phyloP scores from a whole-genome alignment of 2,113 vertebrate genomes.

The Daphoenositta chrysoptera region DNA sequence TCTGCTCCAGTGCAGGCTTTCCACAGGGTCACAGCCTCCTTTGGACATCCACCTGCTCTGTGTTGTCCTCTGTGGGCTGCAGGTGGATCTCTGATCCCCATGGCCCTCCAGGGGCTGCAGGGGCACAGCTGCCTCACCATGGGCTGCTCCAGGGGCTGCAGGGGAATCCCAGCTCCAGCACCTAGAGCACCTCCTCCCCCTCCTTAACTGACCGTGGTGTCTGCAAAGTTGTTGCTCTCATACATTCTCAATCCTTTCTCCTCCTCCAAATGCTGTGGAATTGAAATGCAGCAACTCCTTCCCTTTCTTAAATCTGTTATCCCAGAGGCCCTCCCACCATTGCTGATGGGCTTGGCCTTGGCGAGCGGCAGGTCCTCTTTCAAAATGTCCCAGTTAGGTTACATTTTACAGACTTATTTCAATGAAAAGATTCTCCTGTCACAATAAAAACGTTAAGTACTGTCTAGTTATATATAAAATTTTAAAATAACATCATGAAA shows the following conservation, averaged over 20 bases:
- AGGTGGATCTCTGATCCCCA: background rate
- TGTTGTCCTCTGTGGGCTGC: background rate
- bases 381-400: background rate
- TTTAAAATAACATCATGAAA: background rate
- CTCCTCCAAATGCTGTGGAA: background rate
- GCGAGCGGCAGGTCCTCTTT: fast-evolving
- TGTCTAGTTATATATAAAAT: background rate
- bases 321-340: background rate
- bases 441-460: background rate
- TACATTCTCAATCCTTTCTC: background rate
- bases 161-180: fast-evolving
- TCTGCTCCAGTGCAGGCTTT: background rate
- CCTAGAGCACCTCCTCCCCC: background rate
- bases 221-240: background rate
- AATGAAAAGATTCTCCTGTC: background rate
- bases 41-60: background rate
- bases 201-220: background rate
- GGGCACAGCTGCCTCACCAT: background rate
- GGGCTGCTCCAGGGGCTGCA: background rate
- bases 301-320: background rate
- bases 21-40: background rate
- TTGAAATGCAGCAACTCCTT: background rate
- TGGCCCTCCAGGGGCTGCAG: background rate
- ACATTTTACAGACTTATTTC: background rate
- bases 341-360: background rate